phyloP scores from a whole-genome alignment of 2,797 vertebrate species.

The Sebastes aleutianus region DNA sequence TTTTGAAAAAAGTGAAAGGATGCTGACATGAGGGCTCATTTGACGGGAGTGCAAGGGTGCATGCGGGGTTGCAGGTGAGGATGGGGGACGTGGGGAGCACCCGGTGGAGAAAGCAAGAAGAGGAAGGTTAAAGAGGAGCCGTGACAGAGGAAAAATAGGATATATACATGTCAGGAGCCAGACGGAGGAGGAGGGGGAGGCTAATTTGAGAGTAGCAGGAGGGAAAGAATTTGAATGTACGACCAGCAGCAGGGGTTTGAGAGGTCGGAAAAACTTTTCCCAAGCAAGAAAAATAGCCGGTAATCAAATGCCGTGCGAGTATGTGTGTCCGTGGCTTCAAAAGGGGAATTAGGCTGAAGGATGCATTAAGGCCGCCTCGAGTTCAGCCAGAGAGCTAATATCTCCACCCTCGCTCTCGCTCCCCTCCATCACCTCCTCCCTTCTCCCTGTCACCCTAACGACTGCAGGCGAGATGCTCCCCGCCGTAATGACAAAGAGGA shows the following conservation, averaged over 20 bases:
- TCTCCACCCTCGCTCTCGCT: not conserved
- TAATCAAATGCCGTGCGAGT: not conserved
- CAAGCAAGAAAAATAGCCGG: not conserved
- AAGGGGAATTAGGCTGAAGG: conserved; percentile 2
- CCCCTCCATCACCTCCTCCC: conserved; percentile 25
- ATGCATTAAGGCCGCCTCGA: conserved; percentile 18
- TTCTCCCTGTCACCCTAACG: conserved; percentile 21
- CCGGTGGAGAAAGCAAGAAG: not conserved
- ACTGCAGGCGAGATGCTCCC: conserved; percentile 4
- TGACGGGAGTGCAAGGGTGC: not conserved
- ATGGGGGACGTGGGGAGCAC: not conserved
- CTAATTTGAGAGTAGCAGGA: not conserved
- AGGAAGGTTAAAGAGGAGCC: not conserved
- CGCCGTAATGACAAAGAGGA: conserved; percentile 30
- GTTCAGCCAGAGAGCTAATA: conserved; percentile 24
- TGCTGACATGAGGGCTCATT: not conserved
- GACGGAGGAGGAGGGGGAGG: not conserved
- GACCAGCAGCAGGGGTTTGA: not conserved
- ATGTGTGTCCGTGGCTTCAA: not conserved
- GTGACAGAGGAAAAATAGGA: not conserved
- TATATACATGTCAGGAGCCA: not conserved
- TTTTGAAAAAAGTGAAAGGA: not conserved
- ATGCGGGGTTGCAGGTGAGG: not conserved
- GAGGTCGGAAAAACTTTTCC: not conserved
- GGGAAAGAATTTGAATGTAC: not conserved